These are phyloP conservation scores for Mionectes macconnelli DNA, from an alignment of 2,113 vertebrate genomes.

Conservation along the genomic window DNA sequence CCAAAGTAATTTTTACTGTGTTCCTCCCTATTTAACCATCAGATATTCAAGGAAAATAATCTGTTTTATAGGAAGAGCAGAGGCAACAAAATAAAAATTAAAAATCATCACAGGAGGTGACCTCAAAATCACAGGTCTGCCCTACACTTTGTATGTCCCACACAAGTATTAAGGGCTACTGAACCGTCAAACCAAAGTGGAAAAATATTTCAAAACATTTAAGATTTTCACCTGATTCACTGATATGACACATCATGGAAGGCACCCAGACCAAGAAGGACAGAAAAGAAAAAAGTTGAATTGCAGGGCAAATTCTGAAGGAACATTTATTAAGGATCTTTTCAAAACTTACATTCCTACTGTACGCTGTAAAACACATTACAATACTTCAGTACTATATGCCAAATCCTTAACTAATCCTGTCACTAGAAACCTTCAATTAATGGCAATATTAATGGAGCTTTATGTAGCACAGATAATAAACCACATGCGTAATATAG, in stretches of 20 bases:
- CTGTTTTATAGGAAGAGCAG: neutral
- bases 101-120: neutral
- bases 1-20: neutral
- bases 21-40: neutral
- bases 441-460: conserved; percentile 13
- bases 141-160: neutral
- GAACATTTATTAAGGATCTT: neutral
- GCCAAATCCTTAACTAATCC: conserved; percentile 12
- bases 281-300: neutral
- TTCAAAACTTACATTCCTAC: neutral
- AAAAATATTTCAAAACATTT: neutral
- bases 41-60: neutral
- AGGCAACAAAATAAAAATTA: neutral
- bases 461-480: conserved; percentile 5
- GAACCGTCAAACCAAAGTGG: neutral
- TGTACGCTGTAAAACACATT: neutral
- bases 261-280: neutral
- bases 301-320: neutral
- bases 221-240: neutral
- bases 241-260: neutral
- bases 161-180: neutral
- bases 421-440: conserved; percentile 6
- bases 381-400: neutral
- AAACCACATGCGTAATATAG: neutral
- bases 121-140: neutral